These are phyloP conservation scores for Pyrgilauda ruficollis DNA, from an alignment of 2,113 vertebrate genomes.

Conservation along the genomic window DNA sequence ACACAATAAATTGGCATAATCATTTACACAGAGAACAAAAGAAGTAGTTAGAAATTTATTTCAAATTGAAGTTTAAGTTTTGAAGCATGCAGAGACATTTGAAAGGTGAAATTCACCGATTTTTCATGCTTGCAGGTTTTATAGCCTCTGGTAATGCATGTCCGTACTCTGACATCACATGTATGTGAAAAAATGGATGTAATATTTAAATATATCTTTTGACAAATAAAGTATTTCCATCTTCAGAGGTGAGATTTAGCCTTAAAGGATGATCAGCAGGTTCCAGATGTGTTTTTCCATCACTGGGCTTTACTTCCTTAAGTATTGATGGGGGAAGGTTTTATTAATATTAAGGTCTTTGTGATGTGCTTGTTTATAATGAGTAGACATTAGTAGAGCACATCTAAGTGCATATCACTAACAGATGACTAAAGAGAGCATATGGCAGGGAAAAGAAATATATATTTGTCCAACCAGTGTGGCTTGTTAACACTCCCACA, in stretches of 20 bases:
- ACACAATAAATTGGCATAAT: not conserved
- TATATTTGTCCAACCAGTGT: conserved; percentile 52
- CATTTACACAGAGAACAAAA: conserved; percentile 15
- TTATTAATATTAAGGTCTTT: conserved; percentile 70
- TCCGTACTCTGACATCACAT: conserved; percentile 47
- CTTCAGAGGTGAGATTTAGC: conserved; percentile 44
- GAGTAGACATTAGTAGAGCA: conserved; percentile 57
- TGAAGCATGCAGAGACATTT: conserved; percentile 52
- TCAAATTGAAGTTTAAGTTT: conserved; percentile 56
- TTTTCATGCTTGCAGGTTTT: conserved; percentile 52
- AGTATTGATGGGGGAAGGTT: conserved; percentile 59
- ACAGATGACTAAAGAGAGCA: conserved; percentile 61
- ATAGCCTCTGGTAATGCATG: conserved; percentile 42
- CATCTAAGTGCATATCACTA: conserved; percentile 52
- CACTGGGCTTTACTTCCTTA: not conserved
- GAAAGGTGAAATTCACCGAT: conserved; percentile 45
- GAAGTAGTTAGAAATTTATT: conserved; percentile 43
- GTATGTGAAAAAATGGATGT: conserved; percentile 55
- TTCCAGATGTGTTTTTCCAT: conserved; percentile 64
- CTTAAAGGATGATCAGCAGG: conserved; percentile 35
- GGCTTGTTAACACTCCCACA: conserved; percentile 63
- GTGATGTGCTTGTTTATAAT: conserved; percentile 62
- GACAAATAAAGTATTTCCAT: conserved; percentile 57
- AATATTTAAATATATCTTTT: conserved; percentile 56
- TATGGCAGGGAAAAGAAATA: conserved; percentile 63